Conservation (phyloP, 2,797 vertebrate genomes). For the Cetoscarus ocellatus region DNA sequence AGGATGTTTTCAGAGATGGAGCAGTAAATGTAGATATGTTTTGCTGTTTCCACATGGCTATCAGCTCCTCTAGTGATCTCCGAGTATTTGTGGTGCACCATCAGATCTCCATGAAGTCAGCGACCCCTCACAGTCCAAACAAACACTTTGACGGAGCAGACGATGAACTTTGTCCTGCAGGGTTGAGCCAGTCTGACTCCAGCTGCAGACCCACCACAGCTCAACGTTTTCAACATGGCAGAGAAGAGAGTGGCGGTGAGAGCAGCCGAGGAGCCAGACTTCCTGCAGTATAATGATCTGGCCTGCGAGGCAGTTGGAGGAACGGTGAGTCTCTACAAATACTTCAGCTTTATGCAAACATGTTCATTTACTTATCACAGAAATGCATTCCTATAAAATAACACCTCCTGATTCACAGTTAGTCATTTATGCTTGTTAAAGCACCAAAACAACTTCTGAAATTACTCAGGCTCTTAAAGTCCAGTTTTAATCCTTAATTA, state of each 20-base stretch:
- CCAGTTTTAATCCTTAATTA: too few relatives aligned
- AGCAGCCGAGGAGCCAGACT: conserved; percentile 56
- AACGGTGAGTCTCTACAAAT: conserved; percentile 69
- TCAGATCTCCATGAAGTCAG: neutral
- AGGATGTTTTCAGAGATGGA: neutral
- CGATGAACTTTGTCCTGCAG: conserved; percentile 34
- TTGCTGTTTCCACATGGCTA: neutral
- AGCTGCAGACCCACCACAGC: neutral
- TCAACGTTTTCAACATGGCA: conserved; percentile 50
- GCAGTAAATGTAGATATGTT: neutral
- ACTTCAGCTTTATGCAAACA: neutral
- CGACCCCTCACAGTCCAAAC: neutral
- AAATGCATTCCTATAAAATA: neutral
- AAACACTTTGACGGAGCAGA: conserved; percentile 5
- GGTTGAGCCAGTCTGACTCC: neutral
- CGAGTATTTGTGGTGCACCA: neutral
- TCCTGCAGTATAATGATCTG: conserved; percentile 83
- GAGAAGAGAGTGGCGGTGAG: conserved; percentile 20
- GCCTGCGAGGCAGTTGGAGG: conserved; percentile 80
- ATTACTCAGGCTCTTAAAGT: too few relatives aligned
- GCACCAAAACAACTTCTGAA: too few relatives aligned
- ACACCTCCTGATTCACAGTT: too few relatives aligned
- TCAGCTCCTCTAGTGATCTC: too few relatives aligned
- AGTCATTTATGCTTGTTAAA: too few relatives aligned
- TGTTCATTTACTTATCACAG: neutral